These are phyloP conservation scores for Neolamprologus caudopunctatus DNA, from an alignment of 2,113 vertebrate species.

Conservation along the genomic window DNA sequence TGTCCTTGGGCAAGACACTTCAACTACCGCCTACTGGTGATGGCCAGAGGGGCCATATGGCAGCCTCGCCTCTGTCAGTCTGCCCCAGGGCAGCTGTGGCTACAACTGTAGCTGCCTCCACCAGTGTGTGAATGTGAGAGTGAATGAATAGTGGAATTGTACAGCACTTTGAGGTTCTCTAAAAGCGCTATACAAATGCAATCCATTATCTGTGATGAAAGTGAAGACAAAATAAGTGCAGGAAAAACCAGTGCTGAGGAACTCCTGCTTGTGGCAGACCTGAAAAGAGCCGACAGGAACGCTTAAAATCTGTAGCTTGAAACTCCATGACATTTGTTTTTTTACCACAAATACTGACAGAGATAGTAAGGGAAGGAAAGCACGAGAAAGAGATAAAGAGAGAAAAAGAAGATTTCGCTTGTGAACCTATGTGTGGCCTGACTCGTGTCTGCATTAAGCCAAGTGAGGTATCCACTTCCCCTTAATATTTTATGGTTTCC, in stretches of 20 bases:
- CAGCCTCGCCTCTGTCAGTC: not conserved
- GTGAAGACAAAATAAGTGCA: not conserved
- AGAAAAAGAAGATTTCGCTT: conserved; percentile 27
- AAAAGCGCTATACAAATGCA: not conserved
- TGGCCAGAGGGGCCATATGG: not conserved
- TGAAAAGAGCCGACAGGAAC: not conserved
- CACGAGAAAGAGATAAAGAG: not conserved
- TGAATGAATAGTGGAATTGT: not conserved
- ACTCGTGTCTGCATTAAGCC: conserved; percentile 55
- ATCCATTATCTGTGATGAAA: not conserved
- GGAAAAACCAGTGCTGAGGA: not conserved
- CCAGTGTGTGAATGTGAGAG: not conserved
- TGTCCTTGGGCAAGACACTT: not conserved
- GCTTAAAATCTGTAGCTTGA: not conserved
- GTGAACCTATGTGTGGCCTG: conserved; percentile 40
- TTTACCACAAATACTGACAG: not conserved
- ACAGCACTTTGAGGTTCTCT: not conserved
- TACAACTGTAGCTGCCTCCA: not conserved
- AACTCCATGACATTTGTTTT: not conserved
- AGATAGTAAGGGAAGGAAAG: not conserved
- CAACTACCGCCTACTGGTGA: not conserved
- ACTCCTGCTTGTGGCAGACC: not conserved
- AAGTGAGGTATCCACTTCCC: conserved; percentile 68
- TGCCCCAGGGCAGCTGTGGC: not conserved
- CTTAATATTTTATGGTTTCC: conserved; percentile 82